Percentiles rank a stretch among this genome's conserved stretches.
phyloP scores from a whole-genome alignment of 2,113 vertebrate species.

The Lepus americanus region DNA sequence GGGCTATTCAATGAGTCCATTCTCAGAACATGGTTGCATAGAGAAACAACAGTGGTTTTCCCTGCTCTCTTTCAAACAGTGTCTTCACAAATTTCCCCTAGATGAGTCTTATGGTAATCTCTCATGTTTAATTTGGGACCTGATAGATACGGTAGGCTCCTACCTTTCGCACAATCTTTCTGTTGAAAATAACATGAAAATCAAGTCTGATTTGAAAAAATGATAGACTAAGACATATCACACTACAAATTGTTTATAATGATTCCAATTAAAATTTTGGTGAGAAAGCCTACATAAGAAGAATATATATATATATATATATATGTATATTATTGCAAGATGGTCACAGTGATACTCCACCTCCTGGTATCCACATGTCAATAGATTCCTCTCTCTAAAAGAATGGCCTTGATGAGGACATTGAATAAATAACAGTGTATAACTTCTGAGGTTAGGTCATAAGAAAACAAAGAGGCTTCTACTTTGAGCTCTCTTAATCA shows the following conservation, averaged over 20 bases:
- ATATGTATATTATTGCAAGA: not conserved
- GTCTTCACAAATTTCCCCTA: not conserved
- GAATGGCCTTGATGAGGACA: not conserved
- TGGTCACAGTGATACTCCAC: not conserved
- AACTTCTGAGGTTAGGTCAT: not conserved
- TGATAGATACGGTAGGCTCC: not conserved
- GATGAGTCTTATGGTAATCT: not conserved
- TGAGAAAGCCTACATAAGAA: not conserved
- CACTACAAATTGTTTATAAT: not conserved
- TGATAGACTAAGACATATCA: not conserved
- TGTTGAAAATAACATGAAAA: not conserved
- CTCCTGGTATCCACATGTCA: not conserved
- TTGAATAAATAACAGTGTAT: not conserved
- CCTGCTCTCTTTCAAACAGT: not conserved
- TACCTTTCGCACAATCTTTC: not conserved
- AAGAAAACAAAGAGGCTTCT: not conserved
- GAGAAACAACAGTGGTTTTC: not conserved
- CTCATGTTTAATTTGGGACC: not conserved
- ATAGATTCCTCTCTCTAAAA: not conserved
- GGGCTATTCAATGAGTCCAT: not conserved
- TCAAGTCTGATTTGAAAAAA: conserved; percentile 6
- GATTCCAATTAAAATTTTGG: conserved; percentile 10
- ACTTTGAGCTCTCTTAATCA: not conserved
- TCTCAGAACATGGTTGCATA: not conserved
- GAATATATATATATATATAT: not conserved